Base-by-base conservation (phyloP, 1,140 invertebrate genomes). In the Scaptomyza pallida region DNA sequence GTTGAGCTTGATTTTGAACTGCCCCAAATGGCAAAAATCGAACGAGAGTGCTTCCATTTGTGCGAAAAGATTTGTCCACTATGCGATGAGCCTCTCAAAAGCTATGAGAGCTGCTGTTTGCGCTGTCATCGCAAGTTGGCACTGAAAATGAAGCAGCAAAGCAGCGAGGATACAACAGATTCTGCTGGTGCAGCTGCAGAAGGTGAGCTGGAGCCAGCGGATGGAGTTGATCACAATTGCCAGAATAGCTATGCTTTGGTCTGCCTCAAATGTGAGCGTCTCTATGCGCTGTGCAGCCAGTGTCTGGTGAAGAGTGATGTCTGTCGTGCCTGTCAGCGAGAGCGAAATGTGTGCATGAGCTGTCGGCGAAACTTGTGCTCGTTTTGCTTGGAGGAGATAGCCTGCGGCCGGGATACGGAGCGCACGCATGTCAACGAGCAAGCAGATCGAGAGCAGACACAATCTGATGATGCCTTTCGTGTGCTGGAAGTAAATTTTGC, bases 11-110 rank as follows among this genome's bases (percentile, higher is more conserved):
- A 81, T n/a, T 73, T 89, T 48, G 80, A 89, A 45, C 26, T 89
- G 55, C 89, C 80, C 2, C 69, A 76, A 70, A 65, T 78, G 69
- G 44, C 75, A 1, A 88, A 83, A 55, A 83, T 79, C 15, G 85
- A 90, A 52, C 73, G 73, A 19, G 85, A 91, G 70, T 91, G 89
- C 72, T 91, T 90, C 73, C 89, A 91, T 65, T 57, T 91, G 33
- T 85, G 78, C 69, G 89, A 91, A n/a, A 91, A 89, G 50, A 79
- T 90, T 8, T 91, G 89, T 52, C 89, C 89, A 3, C 71, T 89
- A n/a, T 91, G 89, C 50, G 82, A 91, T 51, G 82, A 72, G 26
- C 88, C 89, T 3, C 61, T 91, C 0, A 91, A 79, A 26, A 88
- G 71, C 50, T 89, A 91, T 33, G 86, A 91, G 26, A 89, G 86